Conservation (phyloP, 2,888 invertebrate species). For the Oligia latruncula region DNA sequence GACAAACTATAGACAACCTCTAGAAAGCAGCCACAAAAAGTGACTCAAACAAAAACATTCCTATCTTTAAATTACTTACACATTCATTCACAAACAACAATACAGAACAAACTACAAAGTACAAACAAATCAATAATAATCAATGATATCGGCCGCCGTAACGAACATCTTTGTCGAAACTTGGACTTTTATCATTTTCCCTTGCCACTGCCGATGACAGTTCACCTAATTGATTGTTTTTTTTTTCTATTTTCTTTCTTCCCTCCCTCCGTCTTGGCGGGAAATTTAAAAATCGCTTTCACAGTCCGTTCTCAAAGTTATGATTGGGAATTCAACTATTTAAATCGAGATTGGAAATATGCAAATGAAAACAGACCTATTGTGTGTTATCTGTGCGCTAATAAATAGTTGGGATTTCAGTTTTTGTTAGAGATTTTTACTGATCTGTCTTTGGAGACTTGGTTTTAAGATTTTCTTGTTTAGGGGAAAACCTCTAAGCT, state of each 20-base stretch:
- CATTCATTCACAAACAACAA: conserved; percentile 37
- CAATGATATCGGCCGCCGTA: conserved; percentile 63
- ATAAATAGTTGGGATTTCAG: conserved; percentile 51
- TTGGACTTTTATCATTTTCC: conserved; percentile 76
- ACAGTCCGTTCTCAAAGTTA: conserved; percentile 72
- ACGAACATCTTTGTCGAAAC: conserved; percentile 66
- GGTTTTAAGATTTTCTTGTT: not conserved
- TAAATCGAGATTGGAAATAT: conserved; percentile 77
- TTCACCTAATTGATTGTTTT: conserved; percentile 87
- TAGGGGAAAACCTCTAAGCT: not conserved
- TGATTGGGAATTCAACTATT: conserved; percentile 82
- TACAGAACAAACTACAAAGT: conserved; percentile 36
- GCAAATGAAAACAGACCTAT: conserved; percentile 70
- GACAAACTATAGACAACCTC: not conserved
- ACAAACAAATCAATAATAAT: conserved; percentile 64
- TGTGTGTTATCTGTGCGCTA: conserved; percentile 48
- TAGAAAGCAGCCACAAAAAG: not conserved
- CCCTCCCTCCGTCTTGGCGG: conserved; percentile 68
- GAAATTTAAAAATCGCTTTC: conserved; percentile 76
- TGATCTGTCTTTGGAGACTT: not conserved
- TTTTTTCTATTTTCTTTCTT: conserved; percentile 69
- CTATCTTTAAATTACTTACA: conserved; percentile 24
- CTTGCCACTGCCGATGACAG: conserved; percentile 84
- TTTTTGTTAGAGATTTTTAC: not conserved
- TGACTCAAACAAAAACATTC: not conserved